Evolutionary conservation across 1,140 invertebrate genomes (phyloP).

Genomic region (Formica exsecta): DNA sequence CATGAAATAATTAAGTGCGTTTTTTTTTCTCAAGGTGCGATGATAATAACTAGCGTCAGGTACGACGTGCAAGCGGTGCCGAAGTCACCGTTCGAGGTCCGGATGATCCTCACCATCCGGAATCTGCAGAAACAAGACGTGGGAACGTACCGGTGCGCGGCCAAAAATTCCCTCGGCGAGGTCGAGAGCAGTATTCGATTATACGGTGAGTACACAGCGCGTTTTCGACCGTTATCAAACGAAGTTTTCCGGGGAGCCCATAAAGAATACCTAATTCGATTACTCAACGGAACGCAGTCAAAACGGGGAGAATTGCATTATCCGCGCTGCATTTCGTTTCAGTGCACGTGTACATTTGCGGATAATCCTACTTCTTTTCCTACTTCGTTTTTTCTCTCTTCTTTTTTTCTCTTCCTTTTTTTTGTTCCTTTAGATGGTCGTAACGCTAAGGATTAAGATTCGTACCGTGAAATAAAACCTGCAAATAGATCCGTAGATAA

Average conservation of each 20-base stretch:
- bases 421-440: conserved; percentile 20
- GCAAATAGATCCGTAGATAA: conserved; percentile 42
- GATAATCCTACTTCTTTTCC: conserved; percentile 28
- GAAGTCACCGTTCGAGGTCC: conserved; percentile 93
- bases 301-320: conserved; percentile 56
- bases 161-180: conserved; percentile 96
- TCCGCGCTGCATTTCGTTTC: conserved; percentile 53
- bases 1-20: conserved; percentile 21
- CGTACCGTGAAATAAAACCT: conserved; percentile 51
- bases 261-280: conserved; percentile 64
- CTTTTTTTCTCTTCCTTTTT: background rate
- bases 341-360: conserved; percentile 53
- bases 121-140: conserved; percentile 93
- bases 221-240: conserved; percentile 60
- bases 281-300: conserved; percentile 47
- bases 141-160: conserved; percentile 95
- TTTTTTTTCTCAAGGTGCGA: conserved; percentile 88
- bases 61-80: conserved; percentile 92
- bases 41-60: conserved; percentile 93
- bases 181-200: conserved; percentile 95
- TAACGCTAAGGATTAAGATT: conserved; percentile 55
- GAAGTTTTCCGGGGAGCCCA: conserved; percentile 49
- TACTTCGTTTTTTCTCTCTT: background rate
- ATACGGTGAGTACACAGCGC: conserved; percentile 90
- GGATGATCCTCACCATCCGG: conserved; percentile 93